Base-by-base conservation (phyloP, 2,113 vertebrate genomes). In the Pyxicephalus adspersus region DNA sequence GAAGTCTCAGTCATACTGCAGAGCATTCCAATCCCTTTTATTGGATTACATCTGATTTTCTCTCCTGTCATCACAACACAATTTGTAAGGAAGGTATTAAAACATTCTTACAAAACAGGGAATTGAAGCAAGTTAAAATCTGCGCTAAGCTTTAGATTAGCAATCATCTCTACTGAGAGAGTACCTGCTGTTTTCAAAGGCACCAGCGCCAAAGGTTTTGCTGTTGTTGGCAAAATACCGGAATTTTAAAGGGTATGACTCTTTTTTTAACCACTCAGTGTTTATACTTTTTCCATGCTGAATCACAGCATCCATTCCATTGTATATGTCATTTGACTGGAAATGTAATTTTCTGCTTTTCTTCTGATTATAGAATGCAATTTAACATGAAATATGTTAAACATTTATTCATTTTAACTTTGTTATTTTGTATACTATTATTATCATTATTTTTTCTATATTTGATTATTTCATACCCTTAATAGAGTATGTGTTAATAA, bases 101-200 rank as follows among this genome's bases (percentile, higher is more conserved):
- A 60, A 60, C 71, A 28, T 76, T 76, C 57, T 63, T 76, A 76
- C 73, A 76, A 76, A 76, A 76, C 34, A 57, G 38, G 73, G 73
- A 63, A 64, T 51, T 76, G 58, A 76, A 76, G 57, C 73, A 28
- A 76, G 73, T 76, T 61, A 61, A 61, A 76, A 50, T 64, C 58
- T 64, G 57, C 38, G 22, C 73, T 64, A 76, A 76, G 57, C 73
- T 64, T 60, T 51, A 76, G 73, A 76, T 64, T 76, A 50, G 23
- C 23, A 23, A 51, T 61, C 58, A 63, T 76, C 31, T 11, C 58
- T 63, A n/a, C 25, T 63, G 73, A 38, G 23, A 20, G 57, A 38
- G 71, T 74, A 74, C 71, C 71, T 74, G 71, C 71, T 74, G 71
- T 74, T 74, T 74, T 74, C 71, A 74, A 74, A 74, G 71, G 71